A percentile compares a stretch with the other conserved stretches of the same genome.
Conservation (phyloP, 2,113 vertebrate species). For the Platysternon megacephalum region DNA sequence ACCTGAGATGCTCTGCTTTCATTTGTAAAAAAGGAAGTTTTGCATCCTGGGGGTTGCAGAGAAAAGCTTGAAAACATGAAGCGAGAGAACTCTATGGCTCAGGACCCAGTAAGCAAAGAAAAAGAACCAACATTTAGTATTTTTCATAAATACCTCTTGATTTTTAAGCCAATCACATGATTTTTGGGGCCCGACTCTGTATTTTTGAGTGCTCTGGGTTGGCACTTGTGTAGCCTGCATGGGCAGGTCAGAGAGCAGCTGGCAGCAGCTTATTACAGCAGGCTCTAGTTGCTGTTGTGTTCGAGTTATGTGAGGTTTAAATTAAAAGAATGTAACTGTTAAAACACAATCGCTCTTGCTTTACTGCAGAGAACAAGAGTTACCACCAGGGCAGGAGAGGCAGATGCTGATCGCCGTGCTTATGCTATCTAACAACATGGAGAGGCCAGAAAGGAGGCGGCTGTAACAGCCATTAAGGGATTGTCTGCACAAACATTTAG, state of each 20-base stretch:
- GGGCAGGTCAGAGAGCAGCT: background rate
- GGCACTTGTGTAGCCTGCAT: background rate
- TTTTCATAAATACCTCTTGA: no score
- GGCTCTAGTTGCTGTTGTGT: background rate
- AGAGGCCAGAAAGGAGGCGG: background rate
- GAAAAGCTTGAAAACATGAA: background rate
- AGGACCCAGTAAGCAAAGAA: background rate
- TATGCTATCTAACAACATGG: background rate
- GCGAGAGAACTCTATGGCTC: background rate
- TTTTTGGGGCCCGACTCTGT: no score
- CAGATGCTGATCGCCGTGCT: no score
- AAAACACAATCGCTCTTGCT: background rate
- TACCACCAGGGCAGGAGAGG: rapidly evolving
- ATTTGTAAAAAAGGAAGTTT: background rate
- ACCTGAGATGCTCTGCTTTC: background rate
- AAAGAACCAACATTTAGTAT: background rate
- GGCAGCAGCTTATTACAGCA: background rate
- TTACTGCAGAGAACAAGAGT: background rate
- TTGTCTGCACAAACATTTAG: no score
- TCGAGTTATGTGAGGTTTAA: background rate
- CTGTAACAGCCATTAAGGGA: no score
- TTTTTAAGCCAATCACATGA: no score
- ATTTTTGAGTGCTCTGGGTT: no score
- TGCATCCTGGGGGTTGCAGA: background rate
- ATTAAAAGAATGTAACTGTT: background rate